Evolutionary conservation across 2,888 invertebrate species (phyloP).

Genomic region (Ochropleura leucogaster): DNA sequence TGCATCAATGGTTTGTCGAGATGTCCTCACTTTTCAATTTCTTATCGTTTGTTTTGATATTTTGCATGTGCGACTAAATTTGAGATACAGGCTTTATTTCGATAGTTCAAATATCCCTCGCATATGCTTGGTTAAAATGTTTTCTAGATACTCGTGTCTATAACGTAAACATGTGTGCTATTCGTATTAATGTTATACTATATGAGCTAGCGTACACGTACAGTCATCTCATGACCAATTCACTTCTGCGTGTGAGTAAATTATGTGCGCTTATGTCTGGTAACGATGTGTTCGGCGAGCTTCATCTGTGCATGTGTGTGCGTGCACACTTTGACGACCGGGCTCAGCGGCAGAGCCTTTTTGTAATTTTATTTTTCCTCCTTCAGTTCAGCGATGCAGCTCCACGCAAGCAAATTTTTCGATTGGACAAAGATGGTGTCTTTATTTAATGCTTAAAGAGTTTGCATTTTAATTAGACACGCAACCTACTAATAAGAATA

Average conservation of each 20-base stretch:
- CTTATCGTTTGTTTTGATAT: constrained; percentile 30
- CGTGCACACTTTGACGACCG: constrained; percentile 78
- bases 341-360: constrained; percentile 85
- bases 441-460: constrained; percentile 25
- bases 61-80: constrained; percentile 33
- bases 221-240: constrained; percentile 63
- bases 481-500: not conserved
- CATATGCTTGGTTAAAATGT: constrained; percentile 35
- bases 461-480: not conserved
- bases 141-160: constrained; percentile 57
- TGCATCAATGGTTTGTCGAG: constrained; percentile 48
- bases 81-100: constrained; percentile 3
- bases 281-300: constrained; percentile 80
- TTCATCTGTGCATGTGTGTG: constrained; percentile 76
- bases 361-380: constrained; percentile 89
- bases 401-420: constrained; percentile 72
- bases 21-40: constrained; percentile 29
- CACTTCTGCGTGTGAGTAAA: constrained; percentile 78
- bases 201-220: constrained; percentile 66
- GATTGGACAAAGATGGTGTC: constrained; percentile 49
- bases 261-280: constrained; percentile 79
- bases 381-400: constrained; percentile 79
- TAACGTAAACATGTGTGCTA: constrained; percentile 67
- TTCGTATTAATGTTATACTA: constrained; percentile 43
- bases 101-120: constrained; percentile 25